phyloP scores from a whole-genome alignment of 2,888 invertebrate species.

The Callinectes sapidus region DNA sequence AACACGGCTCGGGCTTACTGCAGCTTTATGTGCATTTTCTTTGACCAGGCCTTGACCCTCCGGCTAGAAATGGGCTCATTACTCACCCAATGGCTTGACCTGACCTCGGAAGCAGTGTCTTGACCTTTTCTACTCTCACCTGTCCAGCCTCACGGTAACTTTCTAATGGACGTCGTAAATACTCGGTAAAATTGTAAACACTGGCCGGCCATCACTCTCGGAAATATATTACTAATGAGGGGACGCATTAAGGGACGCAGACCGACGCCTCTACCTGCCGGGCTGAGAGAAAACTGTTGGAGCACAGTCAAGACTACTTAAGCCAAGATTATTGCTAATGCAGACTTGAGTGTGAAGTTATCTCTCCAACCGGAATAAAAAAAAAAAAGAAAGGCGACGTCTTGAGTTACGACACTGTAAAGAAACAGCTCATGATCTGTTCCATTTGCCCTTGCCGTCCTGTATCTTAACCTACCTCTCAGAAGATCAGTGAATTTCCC shows the following conservation, averaged over 20 bases:
- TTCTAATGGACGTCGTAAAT: conserved; percentile 54
- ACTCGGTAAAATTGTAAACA: conserved; percentile 43
- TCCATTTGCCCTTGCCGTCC: neutral
- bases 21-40: conserved; percentile 65
- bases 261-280: conserved; percentile 33
- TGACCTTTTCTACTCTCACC: conserved; percentile 49
- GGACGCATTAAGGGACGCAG: conserved; percentile 40
- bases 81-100: conserved; percentile 59
- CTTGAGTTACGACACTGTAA: conserved; percentile 48
- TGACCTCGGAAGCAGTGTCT: conserved; percentile 50
- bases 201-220: conserved; percentile 35
- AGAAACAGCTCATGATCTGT: conserved; percentile 18
- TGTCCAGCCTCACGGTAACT: conserved; percentile 45
- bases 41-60: conserved; percentile 41
- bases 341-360: conserved; percentile 63
- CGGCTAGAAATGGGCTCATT: conserved; percentile 54
- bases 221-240: conserved; percentile 50
- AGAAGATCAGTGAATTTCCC: neutral
- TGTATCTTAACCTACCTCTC: neutral
- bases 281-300: conserved; percentile 52
- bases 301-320: conserved; percentile 55
- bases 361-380: conserved; percentile 57
- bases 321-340: conserved; percentile 62
- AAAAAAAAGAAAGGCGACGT: conserved; percentile 9
- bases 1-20: conserved; percentile 59